Evolutionary conservation across 2,797 vertebrate species (phyloP).

Genomic region (Gobionotothen gibberifrons): DNA sequence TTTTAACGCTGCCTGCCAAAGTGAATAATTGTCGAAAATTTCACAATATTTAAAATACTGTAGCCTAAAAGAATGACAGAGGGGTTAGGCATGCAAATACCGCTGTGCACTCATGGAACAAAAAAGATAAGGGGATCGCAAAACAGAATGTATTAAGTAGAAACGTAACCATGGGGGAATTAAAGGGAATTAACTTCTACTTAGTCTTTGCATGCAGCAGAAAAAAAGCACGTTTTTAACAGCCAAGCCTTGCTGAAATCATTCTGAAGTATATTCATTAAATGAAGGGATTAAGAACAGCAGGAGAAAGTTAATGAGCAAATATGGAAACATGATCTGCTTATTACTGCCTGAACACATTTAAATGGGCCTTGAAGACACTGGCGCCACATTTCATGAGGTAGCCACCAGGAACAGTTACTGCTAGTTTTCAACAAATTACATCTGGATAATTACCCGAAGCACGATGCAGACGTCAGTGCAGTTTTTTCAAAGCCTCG

Average conservation of each 20-base stretch:
- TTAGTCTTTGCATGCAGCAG: constrained; percentile 8
- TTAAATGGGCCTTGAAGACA: constrained; percentile 40
- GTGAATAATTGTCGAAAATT: constrained; percentile 58
- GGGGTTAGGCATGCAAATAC: constrained; percentile 12
- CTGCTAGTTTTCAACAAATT: constrained; percentile 14
- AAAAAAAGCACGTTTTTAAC: constrained; percentile 2
- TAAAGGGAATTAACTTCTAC: constrained; percentile 31
- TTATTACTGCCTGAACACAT: constrained; percentile 48
- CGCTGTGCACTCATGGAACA: constrained; percentile 10
- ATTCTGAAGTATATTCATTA: constrained; percentile 33
- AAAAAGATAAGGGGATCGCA: constrained; percentile 43
- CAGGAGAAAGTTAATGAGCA: constrained; percentile 44
- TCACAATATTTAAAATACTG: constrained; percentile 28
- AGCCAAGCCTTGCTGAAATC: constrained; percentile 17
- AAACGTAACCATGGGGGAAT: constrained; percentile 25
- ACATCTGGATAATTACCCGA: constrained; percentile 33
- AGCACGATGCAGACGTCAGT: not conserved
- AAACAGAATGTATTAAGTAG: constrained; percentile 24
- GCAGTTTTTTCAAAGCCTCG: not conserved
- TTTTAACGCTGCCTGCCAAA: constrained; percentile 61
- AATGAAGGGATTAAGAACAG: constrained; percentile 45
- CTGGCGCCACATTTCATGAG: constrained; percentile 29
- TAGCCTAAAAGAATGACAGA: constrained; percentile 18
- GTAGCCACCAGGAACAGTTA: constrained; percentile 32
- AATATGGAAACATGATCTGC: constrained; percentile 50